These are phyloP conservation scores for Archaeoteleia sp. DNA, from an alignment of 2,888 invertebrate species.

Conservation along the genomic window DNA sequence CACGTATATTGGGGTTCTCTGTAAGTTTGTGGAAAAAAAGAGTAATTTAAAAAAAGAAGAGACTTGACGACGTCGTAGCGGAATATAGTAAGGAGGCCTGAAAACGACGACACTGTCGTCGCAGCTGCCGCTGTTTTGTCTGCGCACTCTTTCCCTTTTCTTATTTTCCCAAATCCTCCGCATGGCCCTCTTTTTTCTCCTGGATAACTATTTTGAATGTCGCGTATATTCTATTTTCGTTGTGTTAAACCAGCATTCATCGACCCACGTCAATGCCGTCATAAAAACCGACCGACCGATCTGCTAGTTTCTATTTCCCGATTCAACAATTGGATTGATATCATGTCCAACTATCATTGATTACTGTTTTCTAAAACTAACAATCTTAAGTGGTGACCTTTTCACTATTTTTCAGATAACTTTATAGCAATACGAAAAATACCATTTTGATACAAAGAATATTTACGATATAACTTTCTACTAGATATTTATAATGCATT, in stretches of 20 bases:
- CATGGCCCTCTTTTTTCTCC: constrained; percentile 39
- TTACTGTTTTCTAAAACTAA: too few species aligned
- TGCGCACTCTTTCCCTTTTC: constrained; percentile 45
- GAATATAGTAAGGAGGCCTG: constrained; percentile 44
- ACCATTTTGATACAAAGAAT: too few species aligned
- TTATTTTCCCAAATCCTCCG: constrained; percentile 39
- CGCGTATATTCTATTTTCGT: constrained; percentile 69
- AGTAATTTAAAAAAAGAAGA: constrained; percentile 36
- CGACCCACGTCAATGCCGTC: constrained; percentile 65
- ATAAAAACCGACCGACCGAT: constrained; percentile 30
- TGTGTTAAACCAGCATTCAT: constrained; percentile 73
- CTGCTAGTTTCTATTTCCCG: not conserved
- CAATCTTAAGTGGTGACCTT: too few species aligned
- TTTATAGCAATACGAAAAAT: too few species aligned
- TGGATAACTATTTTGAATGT: constrained; percentile 47
- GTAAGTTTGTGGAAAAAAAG: constrained; percentile 25
- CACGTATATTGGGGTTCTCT: constrained; percentile 50
- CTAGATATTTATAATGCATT: too few species aligned
- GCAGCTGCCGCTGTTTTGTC: constrained; percentile 56
- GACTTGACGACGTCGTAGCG: constrained; percentile 42
- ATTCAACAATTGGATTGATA: too few species aligned
- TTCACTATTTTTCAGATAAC: too few species aligned
- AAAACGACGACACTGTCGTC: constrained; percentile 43
- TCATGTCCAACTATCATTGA: too few species aligned
- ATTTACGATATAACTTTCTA: too few species aligned